phyloP scores from a whole-genome alignment of 2,888 invertebrate species.

The Parasteatoda lunata region DNA sequence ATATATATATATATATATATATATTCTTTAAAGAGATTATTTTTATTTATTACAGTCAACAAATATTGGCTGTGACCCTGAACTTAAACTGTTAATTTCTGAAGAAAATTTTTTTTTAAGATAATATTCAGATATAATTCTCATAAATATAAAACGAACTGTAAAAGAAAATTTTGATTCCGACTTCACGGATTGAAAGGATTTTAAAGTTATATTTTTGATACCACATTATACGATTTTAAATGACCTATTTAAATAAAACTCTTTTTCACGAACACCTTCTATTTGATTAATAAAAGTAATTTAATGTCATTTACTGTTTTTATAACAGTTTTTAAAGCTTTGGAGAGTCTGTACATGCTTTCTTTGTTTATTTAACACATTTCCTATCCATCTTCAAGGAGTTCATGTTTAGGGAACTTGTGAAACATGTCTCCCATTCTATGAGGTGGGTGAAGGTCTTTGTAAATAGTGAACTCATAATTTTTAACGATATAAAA shows the following conservation, averaged over 20 bases:
- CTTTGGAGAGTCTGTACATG: not conserved
- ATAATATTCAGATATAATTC: too few species aligned
- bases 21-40: too few species aligned
- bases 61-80: not conserved
- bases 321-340: not conserved
- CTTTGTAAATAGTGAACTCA: not conserved
- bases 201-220: too few species aligned
- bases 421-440: slow-evolving; percentile 11
- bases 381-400: slow-evolving; percentile 8
- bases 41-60: not conserved
- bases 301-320: too few species aligned
- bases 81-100: not conserved
- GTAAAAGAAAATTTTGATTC: too few species aligned
- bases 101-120: not conserved
- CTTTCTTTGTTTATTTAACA: not conserved
- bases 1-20: too few species aligned
- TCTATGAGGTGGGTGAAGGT: slow-evolving; percentile 11
- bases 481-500: not conserved
- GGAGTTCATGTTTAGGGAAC: slow-evolving; percentile 11
- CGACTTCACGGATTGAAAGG: too few species aligned
- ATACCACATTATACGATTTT: too few species aligned
- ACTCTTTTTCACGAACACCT: too few species aligned
- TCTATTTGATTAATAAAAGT: too few species aligned
- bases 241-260: too few species aligned
- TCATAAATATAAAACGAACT: too few species aligned